Conservation (phyloP, 2,888 invertebrate species). For the Acanthosepion pharaonis region DNA sequence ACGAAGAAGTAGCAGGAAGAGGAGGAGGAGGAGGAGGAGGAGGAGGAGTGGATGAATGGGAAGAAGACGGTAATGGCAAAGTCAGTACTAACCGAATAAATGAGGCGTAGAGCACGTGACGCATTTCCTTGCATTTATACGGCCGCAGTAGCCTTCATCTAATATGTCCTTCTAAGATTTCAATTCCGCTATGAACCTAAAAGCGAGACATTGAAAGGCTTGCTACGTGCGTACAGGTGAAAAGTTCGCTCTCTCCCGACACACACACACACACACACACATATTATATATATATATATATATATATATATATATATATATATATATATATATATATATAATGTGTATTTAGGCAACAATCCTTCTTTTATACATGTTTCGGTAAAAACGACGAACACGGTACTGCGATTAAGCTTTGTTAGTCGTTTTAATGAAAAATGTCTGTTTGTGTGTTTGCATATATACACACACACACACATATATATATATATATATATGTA, state of each 20-base stretch:
- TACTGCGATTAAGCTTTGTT: too few relatives aligned
- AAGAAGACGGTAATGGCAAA: too few relatives aligned
- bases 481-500: not conserved
- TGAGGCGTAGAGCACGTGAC: not conserved
- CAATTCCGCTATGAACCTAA: not conserved
- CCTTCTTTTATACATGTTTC: too few relatives aligned
- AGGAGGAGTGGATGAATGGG: not conserved
- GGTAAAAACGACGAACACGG: too few relatives aligned
- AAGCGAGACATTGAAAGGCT: not conserved
- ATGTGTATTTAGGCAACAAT: too few relatives aligned
- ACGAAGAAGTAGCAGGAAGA: not conserved
- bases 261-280: too few relatives aligned
- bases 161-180: not conserved
- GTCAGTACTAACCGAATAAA: too few relatives aligned
- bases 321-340: too few relatives aligned
- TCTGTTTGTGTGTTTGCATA: not conserved
- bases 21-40: too few relatives aligned
- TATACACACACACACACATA: not conserved
- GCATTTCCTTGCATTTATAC: not conserved
- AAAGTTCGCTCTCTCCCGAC: not conserved
- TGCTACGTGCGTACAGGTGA: not conserved
- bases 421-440: too few relatives aligned
- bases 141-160: not conserved
- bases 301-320: too few relatives aligned
- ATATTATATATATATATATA: too few relatives aligned